Conservation (phyloP, 2,888 invertebrate genomes). For the Tuberolachnus salignus region DNA sequence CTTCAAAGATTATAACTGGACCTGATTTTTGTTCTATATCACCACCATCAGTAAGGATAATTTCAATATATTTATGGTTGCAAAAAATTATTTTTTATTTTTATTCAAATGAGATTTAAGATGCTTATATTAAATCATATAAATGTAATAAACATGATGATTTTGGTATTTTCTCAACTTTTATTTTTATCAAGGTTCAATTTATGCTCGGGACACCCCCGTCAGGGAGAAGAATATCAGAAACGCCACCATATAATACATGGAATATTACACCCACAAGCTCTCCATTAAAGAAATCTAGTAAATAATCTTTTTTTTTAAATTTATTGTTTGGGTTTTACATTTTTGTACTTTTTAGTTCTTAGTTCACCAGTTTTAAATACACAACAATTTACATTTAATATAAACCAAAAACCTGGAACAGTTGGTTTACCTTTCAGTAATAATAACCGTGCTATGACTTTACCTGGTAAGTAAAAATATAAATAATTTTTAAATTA, state of each 20-base stretch:
- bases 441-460: conserved; percentile 70
- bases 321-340: conserved; percentile 15
- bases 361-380: conserved; percentile 73
- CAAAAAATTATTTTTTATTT: neutral
- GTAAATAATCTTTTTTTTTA: conserved; percentile 41
- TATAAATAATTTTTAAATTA: neutral
- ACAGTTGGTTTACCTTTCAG: conserved; percentile 61
- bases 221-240: conserved; percentile 67
- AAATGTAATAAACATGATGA: neutral
- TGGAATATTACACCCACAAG: conserved; percentile 82
- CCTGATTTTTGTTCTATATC: conserved; percentile 89
- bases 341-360: conserved; percentile 62
- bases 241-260: conserved; percentile 71
- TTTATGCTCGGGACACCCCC: conserved; percentile 89
- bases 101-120: neutral
- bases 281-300: conserved; percentile 73
- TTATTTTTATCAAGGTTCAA: conserved; percentile 68
- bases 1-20: conserved; percentile 67
- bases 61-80: too few species aligned
- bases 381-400: conserved; percentile 65
- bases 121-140: neutral
- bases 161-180: neutral
- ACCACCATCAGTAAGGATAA: conserved; percentile 78
- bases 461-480: conserved; percentile 67
- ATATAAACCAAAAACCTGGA: conserved; percentile 68